Evolutionary conservation across 2,797 vertebrate genomes (phyloP).

Genomic region (Falco novaeseelandiae): DNA sequence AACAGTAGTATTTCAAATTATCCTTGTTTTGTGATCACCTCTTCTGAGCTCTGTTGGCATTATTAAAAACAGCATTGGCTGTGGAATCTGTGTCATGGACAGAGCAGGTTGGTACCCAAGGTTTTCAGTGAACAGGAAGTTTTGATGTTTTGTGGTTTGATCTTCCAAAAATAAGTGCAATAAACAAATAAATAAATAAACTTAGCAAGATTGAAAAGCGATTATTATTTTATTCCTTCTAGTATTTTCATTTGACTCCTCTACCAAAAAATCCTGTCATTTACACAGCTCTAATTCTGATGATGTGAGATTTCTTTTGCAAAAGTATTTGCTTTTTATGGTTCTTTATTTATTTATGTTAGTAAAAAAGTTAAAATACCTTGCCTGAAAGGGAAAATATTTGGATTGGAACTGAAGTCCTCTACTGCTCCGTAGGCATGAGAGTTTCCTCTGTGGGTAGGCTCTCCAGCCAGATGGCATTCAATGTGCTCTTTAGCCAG

Average conservation of each 20-base stretch:
- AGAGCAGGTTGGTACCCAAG: not conserved
- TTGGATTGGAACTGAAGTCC: slow-evolving; percentile 23
- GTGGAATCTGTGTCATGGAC: not conserved
- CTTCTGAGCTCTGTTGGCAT: not conserved
- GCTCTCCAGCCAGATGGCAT: not conserved
- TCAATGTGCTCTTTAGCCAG: not conserved
- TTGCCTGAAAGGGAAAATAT: slow-evolving; percentile 40
- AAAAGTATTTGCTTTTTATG: slow-evolving; percentile 8
- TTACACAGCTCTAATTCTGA: not conserved
- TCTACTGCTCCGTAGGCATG: not conserved
- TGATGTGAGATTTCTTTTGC: not conserved
- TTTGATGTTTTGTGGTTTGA: not conserved
- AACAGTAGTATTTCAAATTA: not conserved
- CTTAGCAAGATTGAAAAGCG: not conserved
- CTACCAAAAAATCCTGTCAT: not conserved
- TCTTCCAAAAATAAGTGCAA: not conserved
- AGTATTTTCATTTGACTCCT: not conserved
- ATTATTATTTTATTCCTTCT: not conserved
- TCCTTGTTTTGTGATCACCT: not conserved
- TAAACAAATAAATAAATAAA: not conserved
- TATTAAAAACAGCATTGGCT: not conserved
- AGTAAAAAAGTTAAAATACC: slow-evolving; percentile 6
- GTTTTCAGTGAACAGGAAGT: not conserved
- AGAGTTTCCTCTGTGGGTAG: not conserved
- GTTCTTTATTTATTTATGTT: slow-evolving; percentile 36